Base-by-base conservation (phyloP, 1,140 invertebrate genomes). In the Microplitis mediator region DNA sequence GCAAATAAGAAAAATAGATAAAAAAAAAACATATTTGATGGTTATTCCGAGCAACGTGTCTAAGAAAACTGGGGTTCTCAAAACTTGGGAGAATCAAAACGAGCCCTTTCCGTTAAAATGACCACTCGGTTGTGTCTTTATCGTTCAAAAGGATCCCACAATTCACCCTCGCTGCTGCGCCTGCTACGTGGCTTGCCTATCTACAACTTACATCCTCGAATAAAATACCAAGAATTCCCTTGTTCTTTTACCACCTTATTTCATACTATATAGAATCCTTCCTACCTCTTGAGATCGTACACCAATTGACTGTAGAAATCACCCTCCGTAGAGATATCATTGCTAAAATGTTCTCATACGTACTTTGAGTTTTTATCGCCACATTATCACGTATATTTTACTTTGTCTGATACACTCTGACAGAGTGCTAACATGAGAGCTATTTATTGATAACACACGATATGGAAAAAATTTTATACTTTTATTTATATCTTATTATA, bases 111-210 rank as follows among this genome's bases (percentile, higher is more conserved):
- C 52, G 62, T 34, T 63, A 71, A 64, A 75, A 73, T 70, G 74
- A 74, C 76, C 71, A 68, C 74, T 77, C 62, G 51, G 45, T 14
- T 31, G 61, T 62, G 75, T 68, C 70, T 74, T 78, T 79, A 79
- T 79, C 79, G 76, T 69, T 76, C 70, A 70, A 75, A 68, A 79
- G 77, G 77, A 76, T 45, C 70, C 52, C 6, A 45, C 39, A 45
- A 6, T 45, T 45, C 8, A 45, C 39, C 75, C 73, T 75, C 65
- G 50, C 52, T 31, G 14, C 52, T 63, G 67, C 74, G 74, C 64
- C 62, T 74, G 69, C 78, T 74, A 73, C 72, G 71, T 69, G 73
- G 51, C 56, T 67, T 60, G 56, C 54, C 14, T 70, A 66, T 52
- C 36, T 32, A 51, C 51, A 65, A 63, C 23, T 54, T 31, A 34